phyloP scores from a whole-genome alignment of 1,140 invertebrate species.

The Bactericera cockerelli region DNA sequence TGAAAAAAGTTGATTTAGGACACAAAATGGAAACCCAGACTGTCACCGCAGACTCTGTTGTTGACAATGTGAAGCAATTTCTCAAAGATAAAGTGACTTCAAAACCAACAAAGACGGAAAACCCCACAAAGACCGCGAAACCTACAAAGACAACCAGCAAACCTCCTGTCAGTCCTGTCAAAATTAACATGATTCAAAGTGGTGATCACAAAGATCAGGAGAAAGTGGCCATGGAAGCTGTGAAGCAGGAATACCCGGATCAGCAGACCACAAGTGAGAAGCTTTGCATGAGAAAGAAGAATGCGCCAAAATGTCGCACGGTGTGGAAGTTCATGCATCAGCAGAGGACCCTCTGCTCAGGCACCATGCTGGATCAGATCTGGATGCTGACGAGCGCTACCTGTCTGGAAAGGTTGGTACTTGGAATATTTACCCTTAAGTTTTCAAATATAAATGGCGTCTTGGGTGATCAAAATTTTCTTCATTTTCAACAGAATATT shows the following conservation, averaged over 20 bases:
- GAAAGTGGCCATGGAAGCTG: background rate
- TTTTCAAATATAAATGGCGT: too few relatives aligned
- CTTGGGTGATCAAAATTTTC: too few relatives aligned
- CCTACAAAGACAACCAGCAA: background rate
- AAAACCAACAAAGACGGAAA: background rate
- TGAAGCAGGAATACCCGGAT: background rate
- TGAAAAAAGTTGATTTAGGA: background rate
- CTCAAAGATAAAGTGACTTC: background rate
- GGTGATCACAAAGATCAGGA: background rate
- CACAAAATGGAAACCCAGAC: too few relatives aligned
- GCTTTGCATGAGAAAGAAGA: background rate
- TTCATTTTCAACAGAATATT: too few relatives aligned
- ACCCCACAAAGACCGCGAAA: background rate
- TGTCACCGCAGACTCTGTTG: background rate
- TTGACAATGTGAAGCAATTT: background rate
- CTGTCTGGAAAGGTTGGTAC: conserved; percentile 22
- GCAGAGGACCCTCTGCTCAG: conserved; percentile 19
- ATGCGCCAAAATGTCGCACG: background rate
- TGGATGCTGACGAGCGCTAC: conserved; percentile 23
- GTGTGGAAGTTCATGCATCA: conserved; percentile 15
- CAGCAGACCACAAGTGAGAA: conserved; percentile 4
- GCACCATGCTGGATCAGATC: conserved; percentile 18
- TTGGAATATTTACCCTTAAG: too few relatives aligned
- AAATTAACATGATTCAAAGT: background rate
- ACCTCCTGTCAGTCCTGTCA: background rate